These are phyloP conservation scores for Cryptotis parvus DNA, from an alignment of 2,113 vertebrate genomes.

Conservation along the genomic window DNA sequence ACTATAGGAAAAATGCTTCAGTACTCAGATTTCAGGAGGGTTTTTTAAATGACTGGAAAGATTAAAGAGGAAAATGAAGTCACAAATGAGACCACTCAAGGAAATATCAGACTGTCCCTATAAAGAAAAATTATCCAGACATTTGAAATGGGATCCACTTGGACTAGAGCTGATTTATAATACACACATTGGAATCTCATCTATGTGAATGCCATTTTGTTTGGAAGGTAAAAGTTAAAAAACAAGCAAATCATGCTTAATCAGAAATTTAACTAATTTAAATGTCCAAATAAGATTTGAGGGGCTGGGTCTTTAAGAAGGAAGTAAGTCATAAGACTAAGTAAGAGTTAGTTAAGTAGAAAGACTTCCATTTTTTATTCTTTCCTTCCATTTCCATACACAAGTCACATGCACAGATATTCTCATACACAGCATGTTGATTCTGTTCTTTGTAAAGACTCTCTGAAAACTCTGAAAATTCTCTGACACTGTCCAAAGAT, in stretches of 20 bases:
- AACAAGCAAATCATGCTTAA: conserved; percentile 55
- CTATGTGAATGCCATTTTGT: neutral
- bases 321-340: neutral
- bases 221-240: neutral
- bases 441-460: neutral
- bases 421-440: neutral
- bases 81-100: neutral
- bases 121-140: neutral
- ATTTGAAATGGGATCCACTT: neutral
- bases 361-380: fast-evolving
- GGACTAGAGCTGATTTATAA: no score
- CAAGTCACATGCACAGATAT: fast-evolving
- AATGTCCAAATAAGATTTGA: neutral
- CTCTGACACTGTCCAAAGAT: neutral
- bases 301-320: neutral
- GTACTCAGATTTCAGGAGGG: conserved; percentile 58
- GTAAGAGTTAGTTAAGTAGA: neutral
- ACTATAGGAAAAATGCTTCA: conserved; percentile 20
- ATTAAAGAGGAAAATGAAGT: conserved; percentile 52
- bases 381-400: no score
- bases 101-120: neutral
- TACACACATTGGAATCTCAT: neutral
- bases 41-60: conserved; percentile 21
- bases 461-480: neutral
- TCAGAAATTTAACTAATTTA: neutral